Base-by-base conservation (phyloP, 2,113 vertebrate genomes). In the Micromys minutus region DNA sequence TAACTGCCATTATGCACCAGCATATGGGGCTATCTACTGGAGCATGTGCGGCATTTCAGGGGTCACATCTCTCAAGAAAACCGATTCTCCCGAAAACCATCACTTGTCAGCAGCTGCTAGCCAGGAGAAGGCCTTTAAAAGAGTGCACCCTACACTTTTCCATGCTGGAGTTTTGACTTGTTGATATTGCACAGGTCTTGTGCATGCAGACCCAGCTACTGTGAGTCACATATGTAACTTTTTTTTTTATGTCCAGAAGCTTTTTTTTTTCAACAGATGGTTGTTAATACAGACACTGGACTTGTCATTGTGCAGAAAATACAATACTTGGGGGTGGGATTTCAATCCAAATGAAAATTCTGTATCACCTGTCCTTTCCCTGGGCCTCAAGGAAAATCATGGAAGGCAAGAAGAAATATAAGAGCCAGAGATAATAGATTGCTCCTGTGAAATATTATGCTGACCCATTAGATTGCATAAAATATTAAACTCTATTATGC, bases 401-500 rank as follows among this genome's bases (percentile, higher is more conserved):
- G 29, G 61, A 65, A 85, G 15, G 26, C 13, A 65, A 65, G 16
- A 85, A 85, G 47, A 42, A 34, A 65, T 65, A 2, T 81, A 81
- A 39, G 4, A 65, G 29, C 22, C 55, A 83, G 80, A 83, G n/a
- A 24, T 16, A 61, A 42, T 61, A 15, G 36, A 83, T 81, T 12
- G 42, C 12, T 61, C 19, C 29, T 47, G 17, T 65, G 59, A 84
- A 63, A 63, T 45, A 63, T 34, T 31, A 26, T 74, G 39, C n/a
- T 29, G n/a, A 59, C 26, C 55, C 24, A 61, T 29, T 83, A 81
- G 16, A 74, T 89, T 89, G 52, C 4, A 81, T 9, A 85, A 76
- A 85, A 74, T 90, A 34, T 17, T 77, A 80, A 95, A 77, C 55
- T 87, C 45, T 92, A 69, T 69, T 57, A 57, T 77, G 34, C 36